Conservation (phyloP, 2,888 invertebrate species). For the Rotaria sp. region DNA sequence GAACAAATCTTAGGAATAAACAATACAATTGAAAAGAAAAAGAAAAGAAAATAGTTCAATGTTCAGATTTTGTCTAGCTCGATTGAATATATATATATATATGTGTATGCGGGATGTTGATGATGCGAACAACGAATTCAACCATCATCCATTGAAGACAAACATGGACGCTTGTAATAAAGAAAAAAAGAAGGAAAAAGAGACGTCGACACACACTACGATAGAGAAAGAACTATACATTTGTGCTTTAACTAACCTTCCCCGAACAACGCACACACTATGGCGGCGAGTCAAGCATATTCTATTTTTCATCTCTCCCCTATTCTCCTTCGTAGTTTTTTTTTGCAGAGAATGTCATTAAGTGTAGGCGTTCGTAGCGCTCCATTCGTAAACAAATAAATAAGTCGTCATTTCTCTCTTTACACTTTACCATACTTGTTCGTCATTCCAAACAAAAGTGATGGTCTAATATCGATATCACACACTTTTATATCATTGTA, state of each 20-base stretch:
- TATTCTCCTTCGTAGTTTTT: conserved; percentile 4
- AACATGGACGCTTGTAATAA: not conserved
- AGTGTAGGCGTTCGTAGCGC: not conserved
- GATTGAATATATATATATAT: not conserved
- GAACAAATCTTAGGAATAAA: not conserved
- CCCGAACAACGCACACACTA: conserved; percentile 17
- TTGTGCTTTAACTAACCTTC: conserved; percentile 29
- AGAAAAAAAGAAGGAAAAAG: conserved; percentile 24
- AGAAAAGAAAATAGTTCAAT: not conserved
- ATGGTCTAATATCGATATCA: not conserved
- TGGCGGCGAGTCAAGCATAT: conserved; percentile 9
- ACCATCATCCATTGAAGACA: conserved; percentile 14
- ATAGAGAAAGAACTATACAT: conserved; percentile 28
- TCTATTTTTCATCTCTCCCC: conserved; percentile 22
- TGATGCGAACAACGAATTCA: conserved; percentile 18
- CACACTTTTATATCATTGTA: not conserved
- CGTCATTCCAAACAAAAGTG: not conserved
- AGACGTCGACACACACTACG: conserved; percentile 19
- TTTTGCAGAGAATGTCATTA: conserved; percentile 14
- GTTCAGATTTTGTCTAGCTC: not conserved
- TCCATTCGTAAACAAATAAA: conserved; percentile 10
- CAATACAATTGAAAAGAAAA: not conserved
- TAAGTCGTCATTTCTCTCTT: not conserved
- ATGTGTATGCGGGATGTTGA: not conserved
- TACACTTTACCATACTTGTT: not conserved